These are phyloP conservation scores for Tribolium madens DNA, from an alignment of 1,140 invertebrate genomes.

Conservation along the genomic window DNA sequence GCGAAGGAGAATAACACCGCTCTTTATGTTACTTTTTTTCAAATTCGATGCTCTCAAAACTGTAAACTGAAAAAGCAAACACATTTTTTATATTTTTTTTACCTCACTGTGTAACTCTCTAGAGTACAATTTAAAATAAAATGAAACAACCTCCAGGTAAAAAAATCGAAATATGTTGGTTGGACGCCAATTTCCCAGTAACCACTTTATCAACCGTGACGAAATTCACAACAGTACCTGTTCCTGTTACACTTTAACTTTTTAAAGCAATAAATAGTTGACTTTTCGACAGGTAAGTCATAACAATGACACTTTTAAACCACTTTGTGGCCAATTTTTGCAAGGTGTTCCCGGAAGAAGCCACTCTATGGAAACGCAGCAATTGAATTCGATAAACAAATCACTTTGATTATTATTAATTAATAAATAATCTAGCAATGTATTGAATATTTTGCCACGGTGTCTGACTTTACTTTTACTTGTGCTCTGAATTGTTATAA, in stretches of 20 bases:
- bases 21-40: too few species aligned
- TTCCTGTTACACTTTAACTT: conserved; percentile 12
- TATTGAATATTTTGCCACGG: conserved; percentile 55
- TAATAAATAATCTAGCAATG: conserved; percentile 14
- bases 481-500: conserved; percentile 59
- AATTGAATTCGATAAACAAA: conserved; percentile 16
- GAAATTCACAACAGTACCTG: neutral
- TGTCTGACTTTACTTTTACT: conserved; percentile 59
- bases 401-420: conserved; percentile 3
- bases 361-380: neutral
- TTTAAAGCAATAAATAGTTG: neutral
- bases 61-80: too few species aligned
- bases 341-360: neutral
- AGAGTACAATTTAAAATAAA: too few species aligned
- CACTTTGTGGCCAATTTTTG: conserved; percentile 27
- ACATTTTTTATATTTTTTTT: too few species aligned
- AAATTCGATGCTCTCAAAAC: too few species aligned
- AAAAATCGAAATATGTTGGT: neutral
- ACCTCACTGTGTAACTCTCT: too few species aligned
- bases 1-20: too few species aligned
- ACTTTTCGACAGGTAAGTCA: conserved; percentile 19
- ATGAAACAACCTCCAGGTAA: neutral
- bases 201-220: conserved; percentile 1
- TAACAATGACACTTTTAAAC: conserved; percentile 4
- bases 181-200: neutral